These are phyloP conservation scores for Coreoperca whiteheadi DNA, from an alignment of 2,113 vertebrate genomes.

Conservation along the genomic window DNA sequence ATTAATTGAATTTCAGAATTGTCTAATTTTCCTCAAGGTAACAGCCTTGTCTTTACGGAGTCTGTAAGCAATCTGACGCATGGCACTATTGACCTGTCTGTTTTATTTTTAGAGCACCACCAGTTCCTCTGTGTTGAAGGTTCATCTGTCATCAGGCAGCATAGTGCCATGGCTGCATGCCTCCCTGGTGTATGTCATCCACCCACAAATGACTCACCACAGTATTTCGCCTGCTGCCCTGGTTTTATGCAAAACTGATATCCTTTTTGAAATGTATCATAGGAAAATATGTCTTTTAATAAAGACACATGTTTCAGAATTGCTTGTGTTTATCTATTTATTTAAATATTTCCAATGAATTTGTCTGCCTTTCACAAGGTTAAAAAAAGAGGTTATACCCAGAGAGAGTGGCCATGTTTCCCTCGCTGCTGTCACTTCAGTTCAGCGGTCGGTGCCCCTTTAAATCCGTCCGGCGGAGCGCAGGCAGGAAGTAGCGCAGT, in stretches of 20 bases:
- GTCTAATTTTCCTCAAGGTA: not conserved
- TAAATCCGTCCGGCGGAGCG: conserved; percentile 51
- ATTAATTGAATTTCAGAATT: not conserved
- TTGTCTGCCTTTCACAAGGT: not conserved
- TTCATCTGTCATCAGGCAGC: conserved; percentile 72
- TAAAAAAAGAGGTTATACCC: no score
- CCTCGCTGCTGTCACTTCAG: not conserved
- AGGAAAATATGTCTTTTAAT: not conserved
- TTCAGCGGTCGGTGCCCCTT: conserved; percentile 35
- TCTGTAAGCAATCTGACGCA: conserved; percentile 43
- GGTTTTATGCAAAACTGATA: not conserved
- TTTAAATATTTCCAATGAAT: not conserved
- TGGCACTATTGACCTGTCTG: conserved; percentile 44
- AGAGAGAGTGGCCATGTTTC: not conserved
- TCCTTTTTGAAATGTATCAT: not conserved
- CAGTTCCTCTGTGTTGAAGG: conserved; percentile 45
- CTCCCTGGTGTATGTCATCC: conserved; percentile 55
- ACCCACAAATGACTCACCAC: conserved; percentile 60
- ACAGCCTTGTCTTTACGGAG: conserved; percentile 40
- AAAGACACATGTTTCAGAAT: no score
- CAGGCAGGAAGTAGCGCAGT: conserved; percentile 63
- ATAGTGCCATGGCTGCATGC: conserved; percentile 58
- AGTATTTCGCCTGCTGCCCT: not conserved
- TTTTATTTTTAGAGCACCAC: conserved; percentile 79
- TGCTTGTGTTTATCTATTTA: not conserved